Evolutionary conservation across 1,140 invertebrate species (phyloP).

Genomic region (Plectus sambesii): DNA sequence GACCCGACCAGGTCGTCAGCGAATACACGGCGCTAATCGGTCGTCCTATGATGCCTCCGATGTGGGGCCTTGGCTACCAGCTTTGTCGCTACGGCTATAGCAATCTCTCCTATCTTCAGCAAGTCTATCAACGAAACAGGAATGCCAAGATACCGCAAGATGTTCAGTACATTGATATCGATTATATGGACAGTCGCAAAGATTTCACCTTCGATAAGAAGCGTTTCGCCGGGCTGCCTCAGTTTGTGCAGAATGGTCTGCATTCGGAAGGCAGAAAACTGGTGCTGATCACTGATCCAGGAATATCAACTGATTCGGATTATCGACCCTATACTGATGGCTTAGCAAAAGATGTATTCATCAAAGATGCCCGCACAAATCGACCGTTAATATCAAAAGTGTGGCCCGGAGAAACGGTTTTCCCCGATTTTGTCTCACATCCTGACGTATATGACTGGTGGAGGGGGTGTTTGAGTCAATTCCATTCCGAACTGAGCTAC

Average conservation of each 20-base stretch:
- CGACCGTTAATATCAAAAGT: constrained; percentile 41
- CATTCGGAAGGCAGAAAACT: constrained; percentile 13
- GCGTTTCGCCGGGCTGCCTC: constrained; percentile 17
- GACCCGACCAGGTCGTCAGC: no score
- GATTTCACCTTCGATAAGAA: constrained; percentile 66
- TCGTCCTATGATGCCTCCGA: no score
- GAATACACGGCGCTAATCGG: no score
- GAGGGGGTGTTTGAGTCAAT: constrained; percentile 19
- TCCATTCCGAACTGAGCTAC: constrained; percentile 19
- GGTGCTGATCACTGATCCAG: constrained; percentile 24
- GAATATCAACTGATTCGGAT: constrained; percentile 23
- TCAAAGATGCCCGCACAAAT: no score
- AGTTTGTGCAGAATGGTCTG: constrained; percentile 24
- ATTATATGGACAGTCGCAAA: constrained; percentile 75
- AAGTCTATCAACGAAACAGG: constrained; percentile 42
- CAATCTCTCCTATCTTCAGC: constrained; percentile 57
- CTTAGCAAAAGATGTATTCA: no score
- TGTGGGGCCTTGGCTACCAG: no score
- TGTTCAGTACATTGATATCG: constrained; percentile 52
- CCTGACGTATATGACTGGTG: constrained; percentile 27
- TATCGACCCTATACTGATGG: no score
- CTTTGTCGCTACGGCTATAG: constrained; percentile 60
- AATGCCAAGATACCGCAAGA: constrained; percentile 46
- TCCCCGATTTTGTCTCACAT: constrained; percentile 44
- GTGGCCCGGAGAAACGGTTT: constrained; percentile 43